phyloP scores from a whole-genome alignment of 92 coral and sea anemone genomes.

The Palythoa grandis region DNA sequence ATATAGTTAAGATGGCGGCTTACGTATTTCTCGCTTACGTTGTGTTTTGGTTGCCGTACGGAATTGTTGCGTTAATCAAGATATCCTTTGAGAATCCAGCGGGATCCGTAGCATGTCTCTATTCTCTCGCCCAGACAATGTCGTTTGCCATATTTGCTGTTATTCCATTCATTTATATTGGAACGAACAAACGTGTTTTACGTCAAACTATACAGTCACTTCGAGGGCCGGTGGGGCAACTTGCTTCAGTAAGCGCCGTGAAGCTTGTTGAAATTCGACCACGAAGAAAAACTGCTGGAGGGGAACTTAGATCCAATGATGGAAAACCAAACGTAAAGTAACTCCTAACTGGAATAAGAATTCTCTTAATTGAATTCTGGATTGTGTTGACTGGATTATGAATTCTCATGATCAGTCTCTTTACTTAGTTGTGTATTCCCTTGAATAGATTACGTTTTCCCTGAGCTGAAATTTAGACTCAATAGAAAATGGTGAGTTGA shows the following conservation, averaged over 20 bases:
- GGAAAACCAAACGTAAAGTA: neutral
- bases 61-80: constrained; percentile 5
- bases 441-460: too few species aligned
- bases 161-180: constrained; percentile 38
- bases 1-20: constrained; percentile 39
- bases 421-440: too few species aligned
- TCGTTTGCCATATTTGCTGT: constrained; percentile 27
- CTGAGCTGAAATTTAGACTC: too few species aligned
- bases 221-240: constrained; percentile 6
- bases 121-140: constrained; percentile 27
- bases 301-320: neutral
- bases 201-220: neutral
- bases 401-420: too few species aligned
- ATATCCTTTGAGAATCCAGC: neutral
- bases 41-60: constrained; percentile 32
- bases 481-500: too few species aligned
- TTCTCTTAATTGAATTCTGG: too few species aligned
- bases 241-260: constrained; percentile 7
- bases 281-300: constrained; percentile 9
- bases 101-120: neutral
- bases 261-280: neutral
- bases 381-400: too few species aligned
- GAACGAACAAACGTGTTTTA: constrained; percentile 27
- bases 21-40: constrained; percentile 40
- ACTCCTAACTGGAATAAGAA: too few species aligned